Percentiles rank a stretch among this genome's conserved stretches.
These are phyloP conservation scores for Xenentodon cancila DNA, from an alignment of 2,797 vertebrate genomes.

Conservation along the genomic window DNA sequence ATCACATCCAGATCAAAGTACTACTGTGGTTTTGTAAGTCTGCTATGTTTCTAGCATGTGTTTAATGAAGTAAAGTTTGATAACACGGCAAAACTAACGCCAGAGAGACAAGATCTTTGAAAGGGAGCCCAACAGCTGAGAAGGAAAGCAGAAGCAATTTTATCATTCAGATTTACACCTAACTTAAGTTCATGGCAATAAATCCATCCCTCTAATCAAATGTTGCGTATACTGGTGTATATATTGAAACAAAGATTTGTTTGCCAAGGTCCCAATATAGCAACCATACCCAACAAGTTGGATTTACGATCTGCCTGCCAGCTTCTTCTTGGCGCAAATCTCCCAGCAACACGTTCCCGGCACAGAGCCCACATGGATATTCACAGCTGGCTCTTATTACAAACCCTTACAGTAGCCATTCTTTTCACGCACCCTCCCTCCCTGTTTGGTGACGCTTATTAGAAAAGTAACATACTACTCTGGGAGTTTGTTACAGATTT, in stretches of 20 bases:
- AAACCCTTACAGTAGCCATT: conserved; percentile 89
- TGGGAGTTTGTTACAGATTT: conserved; percentile 89
- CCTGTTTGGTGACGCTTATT: conserved; percentile 88
- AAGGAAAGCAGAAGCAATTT: no score
- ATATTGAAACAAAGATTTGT: no score
- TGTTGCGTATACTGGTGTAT: conserved; percentile 9
- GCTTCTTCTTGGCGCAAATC: conserved; percentile 74
- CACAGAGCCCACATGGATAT: conserved; percentile 73
- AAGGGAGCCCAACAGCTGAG: no score
- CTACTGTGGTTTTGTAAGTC: neutral
- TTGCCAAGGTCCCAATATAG: neutral
- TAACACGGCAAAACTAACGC: neutral
- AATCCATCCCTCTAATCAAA: conserved; percentile 19
- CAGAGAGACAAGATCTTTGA: no score
- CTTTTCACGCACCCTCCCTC: conserved; percentile 88
- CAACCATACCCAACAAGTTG: conserved; percentile 67
- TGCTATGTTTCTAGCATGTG: neutral
- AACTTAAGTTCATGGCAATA: no score
- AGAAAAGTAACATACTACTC: conserved; percentile 90
- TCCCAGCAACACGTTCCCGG: conserved; percentile 62
- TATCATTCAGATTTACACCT: no score
- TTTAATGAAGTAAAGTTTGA: neutral
- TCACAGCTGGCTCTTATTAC: conserved; percentile 96
- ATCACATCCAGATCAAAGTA: neutral
- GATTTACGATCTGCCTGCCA: conserved; percentile 79